Base-by-base conservation (phyloP, 2,113 vertebrate species). In the Pelvicachromis taeniatus region DNA sequence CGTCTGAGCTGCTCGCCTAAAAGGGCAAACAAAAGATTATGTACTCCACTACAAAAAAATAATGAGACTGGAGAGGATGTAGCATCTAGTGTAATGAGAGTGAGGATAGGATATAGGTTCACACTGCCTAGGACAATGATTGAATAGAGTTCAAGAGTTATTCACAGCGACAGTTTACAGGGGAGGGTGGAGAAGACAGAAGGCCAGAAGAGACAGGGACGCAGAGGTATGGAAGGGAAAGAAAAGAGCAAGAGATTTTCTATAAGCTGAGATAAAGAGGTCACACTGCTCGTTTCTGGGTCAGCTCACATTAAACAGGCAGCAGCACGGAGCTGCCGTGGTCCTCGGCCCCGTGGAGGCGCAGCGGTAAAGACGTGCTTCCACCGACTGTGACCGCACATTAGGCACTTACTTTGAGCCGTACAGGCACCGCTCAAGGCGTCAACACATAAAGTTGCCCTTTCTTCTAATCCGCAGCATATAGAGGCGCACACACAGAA, bases 201-300 rank as follows among this genome's bases (percentile, higher is more conserved):
- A 80, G 87, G 84, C 75, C 77, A 78, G 84, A 82, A 45, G 83
- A 85, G 48, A 19, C 31, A 68, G 77, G 17, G 65, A 78, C 11
- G 26, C 26, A 48, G 56, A 80, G 40, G 78, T 84, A 77, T 23
- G 40, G 33, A 48, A 58, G 5, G n/a, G 40, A 77, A 65, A 50
- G 26, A 48, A 70, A 70, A 48, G 63, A 52, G 63, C 21, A 38
- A 55, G 81, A 42, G 65, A 54, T 78, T 89, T 93, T 81, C 90
- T 92, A 91, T 93, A 93, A 92, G 93, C 75, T 87, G 92, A 91
- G 90, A 85, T 91, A 90, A 93, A 92, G 91, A 92, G 94, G 92
- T 94, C 92, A 92, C 81, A 83, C 79, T 83, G 83, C 21, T 10
- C 54, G 83, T 94, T 94, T 94, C 91, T 93, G 93, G 93, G 94